Percentiles rank a stretch among this genome's conserved stretches.
Evolutionary conservation across 1,140 invertebrate genomes (phyloP).

Genomic region (Orussus abietinus): DNA sequence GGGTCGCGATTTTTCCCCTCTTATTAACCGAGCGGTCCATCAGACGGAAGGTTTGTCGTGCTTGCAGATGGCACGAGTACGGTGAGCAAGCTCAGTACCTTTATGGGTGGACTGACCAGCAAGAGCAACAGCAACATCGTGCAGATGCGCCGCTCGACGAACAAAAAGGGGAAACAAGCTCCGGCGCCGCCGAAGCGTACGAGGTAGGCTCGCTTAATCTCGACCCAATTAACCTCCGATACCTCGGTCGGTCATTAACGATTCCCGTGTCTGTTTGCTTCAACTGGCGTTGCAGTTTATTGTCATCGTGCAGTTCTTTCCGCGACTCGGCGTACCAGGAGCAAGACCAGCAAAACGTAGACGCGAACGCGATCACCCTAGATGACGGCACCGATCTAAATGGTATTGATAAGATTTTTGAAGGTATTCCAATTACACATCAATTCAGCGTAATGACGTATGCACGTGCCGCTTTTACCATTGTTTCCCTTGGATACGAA

Average conservation of each 20-base stretch:
- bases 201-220: slow-evolving; percentile 58
- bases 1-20: too few species aligned
- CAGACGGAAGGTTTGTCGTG: too few species aligned
- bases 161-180: slow-evolving; percentile 88
- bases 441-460: slow-evolving; percentile 35
- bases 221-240: background rate
- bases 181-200: slow-evolving; percentile 91
- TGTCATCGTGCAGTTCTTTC: slow-evolving; percentile 82
- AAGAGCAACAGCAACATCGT: slow-evolving; percentile 63
- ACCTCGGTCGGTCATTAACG: background rate
- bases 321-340: slow-evolving; percentile 64
- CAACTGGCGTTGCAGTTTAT: slow-evolving; percentile 58
- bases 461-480: slow-evolving; percentile 38
- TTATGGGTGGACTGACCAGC: slow-evolving; percentile 57
- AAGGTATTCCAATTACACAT: slow-evolving; percentile 54
- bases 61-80: slow-evolving; percentile 56
- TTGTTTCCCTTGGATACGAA: too few species aligned
- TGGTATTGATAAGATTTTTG: slow-evolving; percentile 65
- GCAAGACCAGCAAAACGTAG: slow-evolving; percentile 47
- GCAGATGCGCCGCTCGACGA: slow-evolving; percentile 80
- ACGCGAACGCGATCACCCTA: slow-evolving; percentile 43
- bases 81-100: slow-evolving; percentile 64
- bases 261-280: too few species aligned
- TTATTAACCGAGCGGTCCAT: too few species aligned
- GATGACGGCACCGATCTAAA: slow-evolving; percentile 65